These are phyloP conservation scores for Lepeophtheirus nordmannii DNA, from an alignment of 2,888 invertebrate species.

Conservation along the genomic window DNA sequence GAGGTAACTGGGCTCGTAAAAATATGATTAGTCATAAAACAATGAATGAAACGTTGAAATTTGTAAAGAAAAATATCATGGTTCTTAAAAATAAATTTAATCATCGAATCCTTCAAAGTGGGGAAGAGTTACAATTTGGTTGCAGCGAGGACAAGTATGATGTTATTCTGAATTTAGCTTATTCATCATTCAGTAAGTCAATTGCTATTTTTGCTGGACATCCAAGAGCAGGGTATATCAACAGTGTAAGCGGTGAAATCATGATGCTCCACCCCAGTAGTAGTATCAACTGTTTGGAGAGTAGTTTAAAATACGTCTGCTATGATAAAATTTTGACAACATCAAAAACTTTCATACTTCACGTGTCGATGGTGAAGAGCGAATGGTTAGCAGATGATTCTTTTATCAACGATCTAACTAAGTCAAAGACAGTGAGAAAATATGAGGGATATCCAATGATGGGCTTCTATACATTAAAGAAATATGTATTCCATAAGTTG, in stretches of 20 bases:
- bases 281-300: not conserved
- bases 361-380: not conserved
- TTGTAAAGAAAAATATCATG: not conserved
- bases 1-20: not conserved
- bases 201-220: not conserved
- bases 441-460: not conserved
- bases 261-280: not conserved
- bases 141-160: not conserved
- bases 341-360: not conserved
- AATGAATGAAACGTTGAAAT: not conserved
- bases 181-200: not conserved
- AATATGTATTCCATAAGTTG: not conserved
- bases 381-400: not conserved
- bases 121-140: not conserved
- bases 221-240: not conserved
- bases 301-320: not conserved
- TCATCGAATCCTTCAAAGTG: too few relatives aligned
- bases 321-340: constrained; percentile 1
- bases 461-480: not conserved
- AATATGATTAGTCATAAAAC: not conserved
- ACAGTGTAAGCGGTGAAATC: not conserved
- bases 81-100: not conserved
- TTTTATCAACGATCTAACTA: not conserved
- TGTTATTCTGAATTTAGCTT: not conserved
- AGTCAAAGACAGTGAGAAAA: not conserved